Evolutionary conservation across 2,113 vertebrate genomes (phyloP), one percentile per base, ranked within the genome.

Genomic region (Corythaeola cristata): DNA sequence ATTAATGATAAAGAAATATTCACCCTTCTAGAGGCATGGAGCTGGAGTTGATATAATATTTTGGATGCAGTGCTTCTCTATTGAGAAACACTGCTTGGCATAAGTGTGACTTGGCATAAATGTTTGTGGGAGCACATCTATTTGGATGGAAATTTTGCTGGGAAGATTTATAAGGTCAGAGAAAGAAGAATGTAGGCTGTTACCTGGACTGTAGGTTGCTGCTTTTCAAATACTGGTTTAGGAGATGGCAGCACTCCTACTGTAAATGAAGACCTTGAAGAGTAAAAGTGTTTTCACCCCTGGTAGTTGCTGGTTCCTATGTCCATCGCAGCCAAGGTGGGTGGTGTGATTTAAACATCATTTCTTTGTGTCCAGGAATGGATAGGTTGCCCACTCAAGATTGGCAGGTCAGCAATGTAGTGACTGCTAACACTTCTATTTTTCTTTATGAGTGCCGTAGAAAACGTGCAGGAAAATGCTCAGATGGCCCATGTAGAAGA

Each of bases 31-130:
- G 75, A 94, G 85, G 55, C 82, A 62, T 3, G 1, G 93, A 89
- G 89, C 87, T 58, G 63, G 74, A 83, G 75, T 3, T 94, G 95
- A 89, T 94, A 78, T 62, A 85, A 20, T 68, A n/a, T 82, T 94
- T 93, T 73, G 96, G 93, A 96, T 96, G 94, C 89, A 80, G 32
- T 3, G 39, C 81, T 94, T 56, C 60, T 87, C 89, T 79, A 77
- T 45, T 35, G 85, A 89, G 88, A 82, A 82, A 62, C 53, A 16
- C 33, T 6, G 26, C 91, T 73, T 85, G 93, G 91, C 37, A 0
- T 35, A 58, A 56, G 67, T 95, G 96, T 94, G 95, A 92, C 96
- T 93, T 41, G 96, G 93, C 96, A 96, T 96, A 94, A 95, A 93
- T 91, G 85, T 91, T 90, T 73, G 81, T 83, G 90, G 85, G 90